Percentiles rank a stretch among this genome's conserved stretches.
phyloP scores from a whole-genome alignment of 1,140 invertebrate genomes.

The Philotrypesis tridentata region DNA sequence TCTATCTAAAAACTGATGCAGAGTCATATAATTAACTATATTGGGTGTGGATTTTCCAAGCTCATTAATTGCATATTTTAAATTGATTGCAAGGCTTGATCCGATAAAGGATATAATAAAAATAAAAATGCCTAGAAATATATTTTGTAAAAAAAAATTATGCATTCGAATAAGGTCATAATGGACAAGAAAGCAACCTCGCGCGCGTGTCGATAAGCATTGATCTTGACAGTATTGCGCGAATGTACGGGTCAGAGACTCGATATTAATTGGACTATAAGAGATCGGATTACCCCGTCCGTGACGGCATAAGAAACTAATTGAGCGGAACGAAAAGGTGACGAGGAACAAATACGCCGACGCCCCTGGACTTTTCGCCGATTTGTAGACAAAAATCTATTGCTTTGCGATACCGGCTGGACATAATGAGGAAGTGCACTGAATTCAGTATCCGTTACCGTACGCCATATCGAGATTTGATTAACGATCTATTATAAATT shows the following conservation, averaged over 20 bases:
- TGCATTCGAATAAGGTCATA: no score
- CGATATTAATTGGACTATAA: slow-evolving; percentile 16
- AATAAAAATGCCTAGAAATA: no score
- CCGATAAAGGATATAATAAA: no score
- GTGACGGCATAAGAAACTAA: neutral
- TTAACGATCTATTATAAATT: neutral
- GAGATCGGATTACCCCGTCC: neutral
- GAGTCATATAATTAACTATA: no score
- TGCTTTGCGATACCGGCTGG: neutral
- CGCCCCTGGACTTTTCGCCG: neutral
- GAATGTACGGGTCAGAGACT: neutral
- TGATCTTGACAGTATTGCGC: neutral
- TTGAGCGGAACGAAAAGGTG: neutral
- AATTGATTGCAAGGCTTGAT: no score
- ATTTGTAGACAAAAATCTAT: neutral
- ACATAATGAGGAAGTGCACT: neutral
- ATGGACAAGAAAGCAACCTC: no score
- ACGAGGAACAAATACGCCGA: neutral
- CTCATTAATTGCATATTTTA: no score
- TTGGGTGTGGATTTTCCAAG: no score
- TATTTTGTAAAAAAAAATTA: no score
- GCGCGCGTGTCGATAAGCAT: neutral
- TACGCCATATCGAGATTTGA: neutral
- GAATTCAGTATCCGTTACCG: neutral
- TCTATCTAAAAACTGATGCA: no score